Evolutionary conservation across 2,888 invertebrate genomes (phyloP), one percentile per base, ranked within the genome.

Genomic region (Periphyllus acericola): DNA sequence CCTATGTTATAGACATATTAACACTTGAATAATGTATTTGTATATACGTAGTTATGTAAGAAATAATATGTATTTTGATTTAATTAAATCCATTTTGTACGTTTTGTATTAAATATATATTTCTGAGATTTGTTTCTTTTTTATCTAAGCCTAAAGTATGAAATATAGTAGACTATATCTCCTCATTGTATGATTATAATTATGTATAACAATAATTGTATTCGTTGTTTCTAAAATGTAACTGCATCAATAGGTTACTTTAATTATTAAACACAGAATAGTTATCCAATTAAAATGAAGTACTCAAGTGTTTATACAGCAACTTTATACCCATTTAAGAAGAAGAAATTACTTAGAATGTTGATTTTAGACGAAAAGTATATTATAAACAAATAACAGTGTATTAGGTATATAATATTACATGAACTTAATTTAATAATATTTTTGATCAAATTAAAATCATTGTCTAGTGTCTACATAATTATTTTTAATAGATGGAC

Each of bases 1-100:
- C 93, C 93, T 89, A 25, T 71, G 34, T 32, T 76, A 71, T 21
- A 52, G 34, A 11, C 66, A n/a, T 55, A 55, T 71, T 32, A 14
- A 32, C 11, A 9, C 52, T 25, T 19, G n/a, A 11, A 36, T 46
- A 52, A 1, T 60, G 74, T 72, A n/a, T 36, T 71, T 71, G 29
- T 71, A 17, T 68, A 68, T 68, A 29, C 32, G 21, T 60, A 66
- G 25, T 81, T 60, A 1, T 66, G 3, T 55, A 19, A 34, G 4
- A 81, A 32, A 29, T 68, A 68, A 29, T 74, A 25, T 9, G 74
- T 52, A 17, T 83, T 11, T 1, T 52, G 36, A 82, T 40, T 40
- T 52, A 36, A 25, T 1, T 71, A 29, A n/a, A 6, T 68, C 6
- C 74, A 72, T 52, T 68, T 81, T 68, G 6, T 79, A 55, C 79